Base-by-base conservation (phyloP, 1,140 invertebrate genomes). In the Coptotermes formosanus region DNA sequence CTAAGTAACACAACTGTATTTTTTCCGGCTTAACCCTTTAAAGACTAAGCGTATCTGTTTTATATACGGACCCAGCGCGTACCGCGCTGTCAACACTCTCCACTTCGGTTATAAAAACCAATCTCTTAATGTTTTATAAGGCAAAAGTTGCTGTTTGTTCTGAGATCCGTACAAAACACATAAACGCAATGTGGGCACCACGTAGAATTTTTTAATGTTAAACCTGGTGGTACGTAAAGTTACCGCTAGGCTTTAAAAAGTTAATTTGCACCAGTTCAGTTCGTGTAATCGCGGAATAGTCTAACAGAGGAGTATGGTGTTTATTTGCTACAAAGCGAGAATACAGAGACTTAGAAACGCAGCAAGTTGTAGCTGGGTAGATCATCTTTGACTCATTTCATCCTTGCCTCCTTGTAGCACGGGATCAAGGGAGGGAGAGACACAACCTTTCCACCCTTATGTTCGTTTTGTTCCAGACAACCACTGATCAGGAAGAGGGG, bases 401-500 rank as follows among this genome's bases (percentile, higher is more conserved):
- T 75, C 64, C 59, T 16, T 64, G 59, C 59, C 59, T 64, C 59
- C 25, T 30, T 30, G n/a, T 6, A 75, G 3, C 64, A 75, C 25
- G n/a, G 64, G 14, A 75, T n/a, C 21, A 25, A 75, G 64, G 64
- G 14, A 8, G 64, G n/a, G 64, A 16, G 16, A 1, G 64, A 14
- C 4, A 16, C 9, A 83, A 44, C 3, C 12, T 21, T n/a, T 25
- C 82, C 82, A 83, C 82, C 82, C 45, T 44, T 44, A 48, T 25
- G 32, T 38, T 43, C 82, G n/a, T 45, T 30, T 43, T 45, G 32
- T 44, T 83, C 82, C 82, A 44, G 43, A 25, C 82, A 83, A 48
- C 82, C 43, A 83, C 82, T 45, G 38, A 83, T 19, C 38, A 83
- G 82, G 64, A 75, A 30, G 64, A 75, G 59, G n/a, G 64, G 64